These are phyloP conservation scores for Fragariocoptes setiger DNA, from an alignment of 1,140 invertebrate genomes.

Conservation along the genomic window DNA sequence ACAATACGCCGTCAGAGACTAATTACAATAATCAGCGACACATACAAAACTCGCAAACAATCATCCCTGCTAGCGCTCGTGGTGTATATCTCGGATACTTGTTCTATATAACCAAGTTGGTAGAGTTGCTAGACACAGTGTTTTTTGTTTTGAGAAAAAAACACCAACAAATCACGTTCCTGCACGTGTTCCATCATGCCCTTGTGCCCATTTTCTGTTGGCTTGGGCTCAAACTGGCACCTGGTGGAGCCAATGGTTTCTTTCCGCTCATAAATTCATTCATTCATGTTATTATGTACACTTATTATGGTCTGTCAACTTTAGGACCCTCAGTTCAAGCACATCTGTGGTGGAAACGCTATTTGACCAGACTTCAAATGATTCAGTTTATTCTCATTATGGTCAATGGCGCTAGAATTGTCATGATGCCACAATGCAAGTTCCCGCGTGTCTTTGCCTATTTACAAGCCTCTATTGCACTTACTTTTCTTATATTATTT, in stretches of 20 bases:
- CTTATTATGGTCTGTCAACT: slow-evolving; percentile 23
- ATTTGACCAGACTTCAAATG: slow-evolving; percentile 24
- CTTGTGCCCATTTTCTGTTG: slow-evolving; percentile 10
- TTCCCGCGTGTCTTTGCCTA: not conserved
- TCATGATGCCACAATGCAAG: not conserved
- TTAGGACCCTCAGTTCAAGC: slow-evolving; percentile 22
- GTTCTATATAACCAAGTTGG: slow-evolving; percentile 20
- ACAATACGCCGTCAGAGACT: too few relatives aligned
- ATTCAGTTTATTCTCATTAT: slow-evolving; percentile 13
- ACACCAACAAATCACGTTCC: slow-evolving; percentile 18
- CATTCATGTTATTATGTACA: slow-evolving; percentile 27
- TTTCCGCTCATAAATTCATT: slow-evolving; percentile 18
- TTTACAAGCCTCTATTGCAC: not conserved
- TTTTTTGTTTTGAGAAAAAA: slow-evolving; percentile 22
- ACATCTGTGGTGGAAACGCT: slow-evolving; percentile 27
- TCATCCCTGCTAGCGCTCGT: not conserved
- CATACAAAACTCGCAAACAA: too few relatives aligned
- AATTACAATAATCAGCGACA: too few relatives aligned
- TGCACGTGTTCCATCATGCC: slow-evolving; percentile 22
- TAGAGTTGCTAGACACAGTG: slow-evolving; percentile 20
- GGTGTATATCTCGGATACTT: slow-evolving; percentile 14
- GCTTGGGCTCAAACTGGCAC: slow-evolving; percentile 6
- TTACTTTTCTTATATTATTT: not conserved
- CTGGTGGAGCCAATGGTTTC: not conserved
- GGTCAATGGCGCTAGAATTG: not conserved